phyloP scores from a whole-genome alignment of 2,888 invertebrate species.

The Ennomos quercinarius region DNA sequence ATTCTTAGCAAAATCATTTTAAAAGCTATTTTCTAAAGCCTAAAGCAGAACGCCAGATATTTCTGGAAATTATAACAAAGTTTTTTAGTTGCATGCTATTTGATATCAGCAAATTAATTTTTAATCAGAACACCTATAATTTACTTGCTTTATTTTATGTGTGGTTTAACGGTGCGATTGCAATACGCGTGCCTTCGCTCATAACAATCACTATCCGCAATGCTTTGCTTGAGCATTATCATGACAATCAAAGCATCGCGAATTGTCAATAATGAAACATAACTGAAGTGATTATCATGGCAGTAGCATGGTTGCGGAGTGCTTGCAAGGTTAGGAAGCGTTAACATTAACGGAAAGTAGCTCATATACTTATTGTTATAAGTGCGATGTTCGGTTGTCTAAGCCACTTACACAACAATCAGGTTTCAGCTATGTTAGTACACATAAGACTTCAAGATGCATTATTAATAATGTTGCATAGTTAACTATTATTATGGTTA shows the following conservation, averaged over 20 bases:
- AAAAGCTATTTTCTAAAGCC: too few species aligned
- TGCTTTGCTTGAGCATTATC: constrained; percentile 41
- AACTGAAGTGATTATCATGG: constrained; percentile 83
- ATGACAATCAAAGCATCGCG: constrained; percentile 60
- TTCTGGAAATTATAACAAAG: too few species aligned
- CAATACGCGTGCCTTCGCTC: constrained; percentile 33
- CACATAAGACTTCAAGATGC: constrained; percentile 10
- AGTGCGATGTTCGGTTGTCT: constrained; percentile 68
- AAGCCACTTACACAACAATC: constrained; percentile 82
- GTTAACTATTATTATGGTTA: too few species aligned
- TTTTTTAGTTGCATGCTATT: too few species aligned
- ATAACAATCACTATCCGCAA: constrained; percentile 35
- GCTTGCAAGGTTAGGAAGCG: constrained; percentile 15
- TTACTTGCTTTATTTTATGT: too few species aligned
- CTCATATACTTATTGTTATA: not conserved
- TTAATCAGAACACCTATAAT: too few species aligned
- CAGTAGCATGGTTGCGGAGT: constrained; percentile 39
- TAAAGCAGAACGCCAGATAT: too few species aligned
- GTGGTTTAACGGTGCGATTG: constrained; percentile 15
- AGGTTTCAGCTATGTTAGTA: constrained; percentile 73
- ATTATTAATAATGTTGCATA: not conserved
- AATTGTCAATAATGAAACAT: constrained; percentile 55
- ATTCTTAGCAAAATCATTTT: too few species aligned
- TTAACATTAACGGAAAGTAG: constrained; percentile 6
- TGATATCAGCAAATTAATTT: too few species aligned